Percentiles rank a stretch among this genome's conserved stretches.
Evolutionary conservation across 2,113 vertebrate genomes (phyloP).

Genomic region (Nycticebus coucang): DNA sequence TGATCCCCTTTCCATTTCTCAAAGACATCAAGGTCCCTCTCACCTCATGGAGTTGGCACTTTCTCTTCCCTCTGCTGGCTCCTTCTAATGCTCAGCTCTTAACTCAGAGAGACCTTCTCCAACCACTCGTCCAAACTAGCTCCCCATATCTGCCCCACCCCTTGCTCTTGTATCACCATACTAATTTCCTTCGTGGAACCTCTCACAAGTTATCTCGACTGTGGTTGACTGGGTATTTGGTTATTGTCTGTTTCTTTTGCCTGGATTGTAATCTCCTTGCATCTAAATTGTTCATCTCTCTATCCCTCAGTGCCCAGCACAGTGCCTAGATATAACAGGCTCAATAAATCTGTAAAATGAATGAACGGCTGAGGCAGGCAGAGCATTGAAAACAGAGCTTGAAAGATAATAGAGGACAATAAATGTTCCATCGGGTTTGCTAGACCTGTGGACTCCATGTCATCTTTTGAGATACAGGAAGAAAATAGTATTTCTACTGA

Average conservation of each 20-base stretch:
- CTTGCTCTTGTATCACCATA: background rate
- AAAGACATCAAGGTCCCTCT: constrained; percentile 3
- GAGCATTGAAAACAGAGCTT: background rate
- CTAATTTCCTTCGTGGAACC: background rate
- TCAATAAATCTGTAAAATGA: background rate
- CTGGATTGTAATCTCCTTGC: background rate
- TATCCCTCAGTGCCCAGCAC: background rate
- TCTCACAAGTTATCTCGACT: background rate
- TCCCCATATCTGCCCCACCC: background rate
- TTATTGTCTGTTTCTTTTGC: constrained; percentile 15
- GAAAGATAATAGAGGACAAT: background rate
- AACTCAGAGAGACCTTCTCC: background rate
- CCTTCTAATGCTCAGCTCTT: constrained; percentile 15
- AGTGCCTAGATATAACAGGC: background rate
- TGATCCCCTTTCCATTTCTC: constrained; percentile 24
- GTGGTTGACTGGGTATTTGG: background rate
- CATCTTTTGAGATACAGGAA: background rate
- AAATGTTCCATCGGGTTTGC: background rate
- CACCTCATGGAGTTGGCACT: background rate
- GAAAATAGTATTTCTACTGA: constrained; percentile 44
- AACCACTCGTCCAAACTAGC: background rate
- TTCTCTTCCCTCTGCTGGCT: background rate
- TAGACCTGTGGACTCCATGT: background rate
- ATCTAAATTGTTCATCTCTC: background rate
- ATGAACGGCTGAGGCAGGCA: background rate